A percentile compares a stretch with the other conserved stretches of the same genome.
phyloP scores from a whole-genome alignment of 1,140 invertebrate genomes.

The Anastrepha ludens region DNA sequence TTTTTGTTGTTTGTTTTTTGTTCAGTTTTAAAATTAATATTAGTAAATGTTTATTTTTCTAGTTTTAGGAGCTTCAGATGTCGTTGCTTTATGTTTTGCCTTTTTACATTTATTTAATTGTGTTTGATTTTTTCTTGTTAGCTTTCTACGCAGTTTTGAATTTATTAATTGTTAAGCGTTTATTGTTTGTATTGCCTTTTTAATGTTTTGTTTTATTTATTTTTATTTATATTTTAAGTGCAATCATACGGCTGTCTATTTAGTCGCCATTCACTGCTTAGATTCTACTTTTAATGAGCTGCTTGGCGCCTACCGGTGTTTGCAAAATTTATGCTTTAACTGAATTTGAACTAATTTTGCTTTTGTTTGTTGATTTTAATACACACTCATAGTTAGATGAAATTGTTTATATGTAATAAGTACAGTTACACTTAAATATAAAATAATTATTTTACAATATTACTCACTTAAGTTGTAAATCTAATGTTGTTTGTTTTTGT shows the following conservation, averaged over 20 bases:
- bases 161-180: not conserved
- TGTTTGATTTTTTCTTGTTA: not conserved
- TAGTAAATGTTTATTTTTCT: slow-evolving; percentile 23
- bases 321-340: too few relatives aligned
- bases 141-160: not conserved
- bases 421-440: slow-evolving; percentile 32
- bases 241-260: too few relatives aligned
- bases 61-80: slow-evolving; percentile 47
- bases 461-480: not conserved
- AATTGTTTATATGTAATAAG: not conserved
- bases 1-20: not conserved
- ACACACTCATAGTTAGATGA: not conserved
- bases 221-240: too few relatives aligned
- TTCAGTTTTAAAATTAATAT: slow-evolving; percentile 16
- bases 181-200: not conserved
- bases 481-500: not conserved
- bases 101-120: slow-evolving; percentile 7
- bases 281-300: too few relatives aligned
- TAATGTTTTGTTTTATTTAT: too few relatives aligned
- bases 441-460: slow-evolving; percentile 18
- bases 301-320: too few relatives aligned
- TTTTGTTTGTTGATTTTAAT: not conserved
- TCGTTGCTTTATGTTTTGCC: slow-evolving; percentile 42
- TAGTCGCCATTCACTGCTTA: too few relatives aligned
- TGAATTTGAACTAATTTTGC: too few relatives aligned